phyloP scores from a whole-genome alignment of 2,113 vertebrate species.

The Petroica traversi region DNA sequence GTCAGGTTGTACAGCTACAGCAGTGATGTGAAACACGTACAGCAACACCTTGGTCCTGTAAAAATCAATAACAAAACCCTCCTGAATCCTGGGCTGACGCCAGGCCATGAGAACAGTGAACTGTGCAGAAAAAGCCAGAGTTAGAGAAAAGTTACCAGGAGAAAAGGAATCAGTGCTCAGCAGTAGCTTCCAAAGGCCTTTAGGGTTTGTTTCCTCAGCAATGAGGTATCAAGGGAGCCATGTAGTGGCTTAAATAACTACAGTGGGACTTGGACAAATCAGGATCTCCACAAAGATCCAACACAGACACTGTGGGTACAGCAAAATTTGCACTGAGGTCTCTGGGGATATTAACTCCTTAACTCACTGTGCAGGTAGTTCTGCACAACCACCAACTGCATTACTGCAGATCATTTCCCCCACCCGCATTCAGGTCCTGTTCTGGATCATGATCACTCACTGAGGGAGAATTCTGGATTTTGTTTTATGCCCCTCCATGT shows the following conservation, averaged over 20 bases:
- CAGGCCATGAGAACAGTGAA: background rate
- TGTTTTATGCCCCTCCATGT: background rate
- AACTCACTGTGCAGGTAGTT: background rate
- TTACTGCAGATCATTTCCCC: background rate
- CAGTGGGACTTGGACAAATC: background rate
- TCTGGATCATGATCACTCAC: background rate
- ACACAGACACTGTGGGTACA: background rate
- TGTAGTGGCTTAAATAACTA: background rate
- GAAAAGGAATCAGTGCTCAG: background rate
- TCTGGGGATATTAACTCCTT: background rate
- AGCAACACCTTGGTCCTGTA: background rate
- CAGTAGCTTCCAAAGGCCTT: background rate
- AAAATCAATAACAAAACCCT: background rate
- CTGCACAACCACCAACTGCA: background rate
- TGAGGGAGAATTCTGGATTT: background rate
- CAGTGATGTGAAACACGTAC: background rate
- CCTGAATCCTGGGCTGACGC: background rate
- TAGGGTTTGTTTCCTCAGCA: background rate
- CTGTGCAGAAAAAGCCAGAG: background rate
- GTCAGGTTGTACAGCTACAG: background rate
- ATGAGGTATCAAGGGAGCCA: background rate
- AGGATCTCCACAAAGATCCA: background rate
- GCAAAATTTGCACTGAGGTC: rapidly evolving
- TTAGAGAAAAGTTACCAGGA: background rate
- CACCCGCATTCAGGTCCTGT: background rate